These are phyloP conservation scores for Trematocara variabile DNA, from an alignment of 2,113 vertebrate species.

Conservation along the genomic window DNA sequence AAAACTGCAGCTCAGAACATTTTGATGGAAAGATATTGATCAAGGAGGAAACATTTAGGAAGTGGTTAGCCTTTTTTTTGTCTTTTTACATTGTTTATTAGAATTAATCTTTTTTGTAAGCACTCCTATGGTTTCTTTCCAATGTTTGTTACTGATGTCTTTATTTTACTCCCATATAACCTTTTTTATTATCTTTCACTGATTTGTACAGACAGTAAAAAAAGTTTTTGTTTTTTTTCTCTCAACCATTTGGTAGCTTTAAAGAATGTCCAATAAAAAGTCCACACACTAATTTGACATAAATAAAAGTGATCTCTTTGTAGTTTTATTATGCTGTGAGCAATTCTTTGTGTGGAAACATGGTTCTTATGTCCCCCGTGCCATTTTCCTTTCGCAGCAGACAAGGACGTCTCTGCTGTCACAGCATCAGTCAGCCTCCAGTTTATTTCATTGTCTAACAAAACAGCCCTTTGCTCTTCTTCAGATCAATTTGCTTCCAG, in stretches of 20 bases:
- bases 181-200: slow-evolving; percentile 13
- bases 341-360: slow-evolving; percentile 35
- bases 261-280: slow-evolving; percentile 46
- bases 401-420: not conserved
- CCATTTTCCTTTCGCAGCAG: not conserved
- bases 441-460: slow-evolving; percentile 27
- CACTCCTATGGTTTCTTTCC: slow-evolving; percentile 14
- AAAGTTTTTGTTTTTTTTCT: slow-evolving; percentile 13
- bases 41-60: slow-evolving; percentile 28
- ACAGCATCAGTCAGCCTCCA: not conserved
- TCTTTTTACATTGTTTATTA: slow-evolving; percentile 51
- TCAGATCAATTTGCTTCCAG: slow-evolving; percentile 69
- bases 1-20: not conserved
- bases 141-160: slow-evolving; percentile 28
- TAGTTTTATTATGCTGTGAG: slow-evolving; percentile 9
- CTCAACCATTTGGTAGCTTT: slow-evolving; percentile 22
- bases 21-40: not conserved
- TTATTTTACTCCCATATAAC: not conserved
- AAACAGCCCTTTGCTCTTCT: slow-evolving; percentile 73
- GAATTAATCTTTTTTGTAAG: slow-evolving; percentile 43
- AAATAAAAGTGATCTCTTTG: slow-evolving; percentile 55
- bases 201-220: slow-evolving; percentile 68
- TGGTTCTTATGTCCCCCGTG: not conserved
- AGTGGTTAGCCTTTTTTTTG: slow-evolving; percentile 2
- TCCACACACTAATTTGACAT: slow-evolving; percentile 62